Percentiles rank a stretch among this genome's conserved stretches.
Evolutionary conservation across 2,888 invertebrate species (phyloP).

Genomic region (Carabus problematicus): DNA sequence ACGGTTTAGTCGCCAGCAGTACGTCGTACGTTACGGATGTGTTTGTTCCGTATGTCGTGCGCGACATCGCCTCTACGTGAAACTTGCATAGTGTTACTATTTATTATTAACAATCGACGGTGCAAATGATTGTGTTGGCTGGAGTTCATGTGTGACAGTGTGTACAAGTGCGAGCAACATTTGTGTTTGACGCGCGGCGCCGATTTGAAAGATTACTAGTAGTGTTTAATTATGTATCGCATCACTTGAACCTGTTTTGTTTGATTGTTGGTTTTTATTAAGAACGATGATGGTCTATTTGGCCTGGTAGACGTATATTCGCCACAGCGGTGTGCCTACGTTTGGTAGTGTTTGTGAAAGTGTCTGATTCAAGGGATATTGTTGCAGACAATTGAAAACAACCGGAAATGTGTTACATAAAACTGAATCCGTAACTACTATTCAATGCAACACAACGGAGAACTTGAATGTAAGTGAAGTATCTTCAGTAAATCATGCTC

Average conservation of each 20-base stretch:
- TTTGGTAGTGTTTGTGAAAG: constrained; percentile 40
- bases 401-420: constrained; percentile 41
- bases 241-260: constrained; percentile 22
- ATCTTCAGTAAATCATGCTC: neutral
- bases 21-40: neutral
- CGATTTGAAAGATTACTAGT: no score
- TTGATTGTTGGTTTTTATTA: no score
- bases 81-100: neutral
- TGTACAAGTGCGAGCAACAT: constrained; percentile 20
- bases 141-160: constrained; percentile 14
- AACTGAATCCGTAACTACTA: constrained; percentile 41
- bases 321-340: constrained; percentile 17
- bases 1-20: constrained; percentile 3
- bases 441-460: constrained; percentile 34
- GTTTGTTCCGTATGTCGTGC: neutral
- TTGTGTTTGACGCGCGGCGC: no score
- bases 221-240: constrained; percentile 27
- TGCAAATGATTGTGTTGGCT: constrained; percentile 17
- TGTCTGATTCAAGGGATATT: constrained; percentile 20
- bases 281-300: no score
- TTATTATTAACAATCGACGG: constrained; percentile 16
- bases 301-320: no score
- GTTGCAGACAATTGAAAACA: constrained; percentile 38
- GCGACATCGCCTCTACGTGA: constrained; percentile 8
- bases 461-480: constrained; percentile 33